Conservation (phyloP, 2,888 invertebrate genomes). For the Desoria tigrina region DNA sequence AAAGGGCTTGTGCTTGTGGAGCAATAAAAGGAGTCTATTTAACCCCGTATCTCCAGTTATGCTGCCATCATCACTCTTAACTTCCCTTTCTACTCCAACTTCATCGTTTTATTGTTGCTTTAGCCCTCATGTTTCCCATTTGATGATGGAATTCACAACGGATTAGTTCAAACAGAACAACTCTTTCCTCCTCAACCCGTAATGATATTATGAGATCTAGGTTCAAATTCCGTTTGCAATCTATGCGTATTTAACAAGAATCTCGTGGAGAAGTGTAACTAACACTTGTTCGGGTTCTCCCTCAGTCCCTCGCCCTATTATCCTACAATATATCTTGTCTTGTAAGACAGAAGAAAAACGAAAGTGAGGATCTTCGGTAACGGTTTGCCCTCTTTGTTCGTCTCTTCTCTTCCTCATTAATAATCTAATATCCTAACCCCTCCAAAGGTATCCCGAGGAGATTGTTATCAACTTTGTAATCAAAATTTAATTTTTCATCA, state of each 20-base stretch:
- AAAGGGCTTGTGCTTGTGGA: too few species aligned
- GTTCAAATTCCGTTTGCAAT: neutral
- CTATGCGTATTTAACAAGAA: slow-evolving; percentile 7
- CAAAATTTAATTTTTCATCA: slow-evolving; percentile 47
- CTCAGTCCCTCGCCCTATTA: neutral
- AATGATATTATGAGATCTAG: neutral
- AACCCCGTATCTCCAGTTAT: too few species aligned
- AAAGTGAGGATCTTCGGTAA: neutral
- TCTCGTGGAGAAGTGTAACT: too few species aligned
- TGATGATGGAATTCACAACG: too few species aligned
- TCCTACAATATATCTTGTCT: neutral
- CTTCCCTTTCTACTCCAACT: too few species aligned
- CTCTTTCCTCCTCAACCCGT: neutral
- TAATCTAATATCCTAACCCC: slow-evolving; percentile 11
- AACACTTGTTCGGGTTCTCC: slow-evolving; percentile 1
- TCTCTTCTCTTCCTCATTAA: slow-evolving; percentile 14
- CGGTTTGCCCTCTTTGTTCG: neutral
- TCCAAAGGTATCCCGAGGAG: neutral
- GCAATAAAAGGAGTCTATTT: too few species aligned
- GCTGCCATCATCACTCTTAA: too few species aligned
- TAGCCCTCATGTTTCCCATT: too few species aligned
- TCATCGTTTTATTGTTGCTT: too few species aligned
- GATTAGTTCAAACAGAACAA: neutral
- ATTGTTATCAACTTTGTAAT: slow-evolving; percentile 41
- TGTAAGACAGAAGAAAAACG: neutral